Percentiles rank a stretch among this genome's conserved stretches.
Conservation (phyloP, 2,797 vertebrate genomes). For the Otus scops region DNA sequence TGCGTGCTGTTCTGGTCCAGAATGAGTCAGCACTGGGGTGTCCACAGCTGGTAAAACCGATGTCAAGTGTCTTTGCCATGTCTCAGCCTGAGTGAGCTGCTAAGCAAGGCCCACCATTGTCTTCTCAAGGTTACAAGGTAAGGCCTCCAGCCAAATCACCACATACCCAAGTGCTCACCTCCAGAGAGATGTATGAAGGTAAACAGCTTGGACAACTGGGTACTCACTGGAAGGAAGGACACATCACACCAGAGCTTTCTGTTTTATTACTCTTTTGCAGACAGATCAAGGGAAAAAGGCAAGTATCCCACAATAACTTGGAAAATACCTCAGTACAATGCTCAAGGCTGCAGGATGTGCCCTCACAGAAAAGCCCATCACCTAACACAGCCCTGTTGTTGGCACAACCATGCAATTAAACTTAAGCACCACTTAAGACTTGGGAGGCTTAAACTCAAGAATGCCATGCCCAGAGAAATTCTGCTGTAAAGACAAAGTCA, state of each 20-base stretch:
- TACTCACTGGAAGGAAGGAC: neutral
- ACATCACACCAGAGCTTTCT: neutral
- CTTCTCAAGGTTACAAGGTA: neutral
- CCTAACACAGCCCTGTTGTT: neutral
- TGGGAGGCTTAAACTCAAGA: neutral
- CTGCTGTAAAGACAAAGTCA: neutral
- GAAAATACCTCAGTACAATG: neutral
- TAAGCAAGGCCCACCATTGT: neutral
- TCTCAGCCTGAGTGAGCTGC: neutral
- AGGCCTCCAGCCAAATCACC: neutral
- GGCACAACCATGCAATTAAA: neutral
- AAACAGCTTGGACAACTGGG: neutral
- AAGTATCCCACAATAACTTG: neutral
- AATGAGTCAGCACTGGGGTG: accelerated
- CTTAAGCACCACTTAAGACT: neutral
- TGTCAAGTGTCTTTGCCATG: neutral
- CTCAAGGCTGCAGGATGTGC: neutral
- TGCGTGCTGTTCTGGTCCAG: neutral
- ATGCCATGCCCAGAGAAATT: neutral
- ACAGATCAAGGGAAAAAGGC: neutral
- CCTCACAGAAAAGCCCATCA: neutral
- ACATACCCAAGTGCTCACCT: neutral
- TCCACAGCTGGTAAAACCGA: neutral
- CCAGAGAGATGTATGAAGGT: neutral
- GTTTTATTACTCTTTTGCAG: neutral